Evolutionary conservation across 2,113 vertebrate genomes (phyloP).

Genomic region (Cinclus mexicanus): DNA sequence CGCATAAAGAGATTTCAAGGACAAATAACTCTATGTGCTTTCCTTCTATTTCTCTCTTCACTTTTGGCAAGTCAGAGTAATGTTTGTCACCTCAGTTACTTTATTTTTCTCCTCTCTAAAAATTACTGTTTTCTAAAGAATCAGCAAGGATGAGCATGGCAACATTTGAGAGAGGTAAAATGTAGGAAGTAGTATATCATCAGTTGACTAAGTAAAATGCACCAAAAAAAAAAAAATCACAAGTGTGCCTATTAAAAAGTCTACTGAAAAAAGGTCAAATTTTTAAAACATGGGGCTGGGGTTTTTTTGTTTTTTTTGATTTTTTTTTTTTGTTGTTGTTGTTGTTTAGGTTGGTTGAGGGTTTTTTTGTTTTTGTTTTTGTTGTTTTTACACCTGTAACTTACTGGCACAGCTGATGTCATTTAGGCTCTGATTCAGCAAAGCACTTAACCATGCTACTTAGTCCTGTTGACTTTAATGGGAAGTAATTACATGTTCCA

Average conservation of each 20-base stretch:
- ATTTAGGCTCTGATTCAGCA: conserved; percentile 61
- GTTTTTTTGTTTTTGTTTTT: background rate
- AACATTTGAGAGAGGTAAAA: background rate
- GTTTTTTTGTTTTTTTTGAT: background rate
- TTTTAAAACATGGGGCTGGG: background rate
- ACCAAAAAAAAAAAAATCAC: background rate
- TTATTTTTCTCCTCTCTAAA: background rate
- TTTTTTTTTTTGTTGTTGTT: background rate
- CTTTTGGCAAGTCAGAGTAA: background rate
- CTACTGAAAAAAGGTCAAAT: background rate
- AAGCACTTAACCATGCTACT: conserved; percentile 57
- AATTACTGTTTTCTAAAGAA: background rate
- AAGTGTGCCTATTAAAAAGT: background rate
- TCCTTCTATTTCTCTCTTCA: background rate
- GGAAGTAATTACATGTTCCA: conserved; percentile 65
- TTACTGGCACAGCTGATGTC: conserved; percentile 60
- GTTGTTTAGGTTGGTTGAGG: background rate
- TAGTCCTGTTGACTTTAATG: conserved; percentile 56
- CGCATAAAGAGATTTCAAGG: background rate
- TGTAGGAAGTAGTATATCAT: background rate
- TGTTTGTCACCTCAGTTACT: background rate
- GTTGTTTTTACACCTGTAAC: conserved; percentile 26
- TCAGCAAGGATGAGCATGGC: background rate
- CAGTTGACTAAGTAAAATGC: background rate
- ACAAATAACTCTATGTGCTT: background rate